phyloP scores from a whole-genome alignment of 2,888 invertebrate genomes.

The Cerceris rybyensis region DNA sequence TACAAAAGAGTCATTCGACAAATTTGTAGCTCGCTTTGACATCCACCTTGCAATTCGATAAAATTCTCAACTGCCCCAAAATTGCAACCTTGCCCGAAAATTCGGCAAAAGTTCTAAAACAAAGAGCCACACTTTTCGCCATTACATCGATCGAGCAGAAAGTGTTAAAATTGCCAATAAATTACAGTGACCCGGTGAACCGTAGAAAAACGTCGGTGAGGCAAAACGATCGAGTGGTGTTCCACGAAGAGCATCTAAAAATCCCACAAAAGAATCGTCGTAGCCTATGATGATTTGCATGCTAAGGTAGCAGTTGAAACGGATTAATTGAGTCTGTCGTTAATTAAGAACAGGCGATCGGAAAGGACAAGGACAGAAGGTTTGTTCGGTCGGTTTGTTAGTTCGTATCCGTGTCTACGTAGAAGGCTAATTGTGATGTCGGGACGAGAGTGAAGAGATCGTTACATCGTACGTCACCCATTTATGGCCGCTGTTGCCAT shows the following conservation, averaged over 20 bases:
- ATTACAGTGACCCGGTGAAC: too few relatives aligned
- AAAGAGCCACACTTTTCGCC: too few relatives aligned
- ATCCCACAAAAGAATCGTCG: slow-evolving; percentile 31
- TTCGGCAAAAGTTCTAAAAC: too few relatives aligned
- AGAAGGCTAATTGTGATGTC: slow-evolving; percentile 72
- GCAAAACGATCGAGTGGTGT: too few relatives aligned
- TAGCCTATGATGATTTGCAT: slow-evolving; percentile 44
- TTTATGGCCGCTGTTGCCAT: slow-evolving; percentile 70
- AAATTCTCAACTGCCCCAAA: too few relatives aligned
- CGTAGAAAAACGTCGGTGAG: too few relatives aligned
- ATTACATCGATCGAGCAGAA: background rate
- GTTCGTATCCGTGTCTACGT: slow-evolving; percentile 53
- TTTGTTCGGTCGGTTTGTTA: slow-evolving; percentile 50
- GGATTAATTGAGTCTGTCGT: slow-evolving; percentile 47
- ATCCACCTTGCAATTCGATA: too few relatives aligned
- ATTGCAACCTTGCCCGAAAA: too few relatives aligned
- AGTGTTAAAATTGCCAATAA: too few relatives aligned
- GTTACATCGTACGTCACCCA: slow-evolving; percentile 71
- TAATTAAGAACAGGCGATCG: slow-evolving; percentile 46
- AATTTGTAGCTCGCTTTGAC: too few relatives aligned
- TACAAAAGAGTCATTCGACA: too few relatives aligned
- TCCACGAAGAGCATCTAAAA: background rate
- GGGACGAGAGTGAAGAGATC: slow-evolving; percentile 72
- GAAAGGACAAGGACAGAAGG: slow-evolving; percentile 13
- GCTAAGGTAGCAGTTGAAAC: slow-evolving; percentile 19